Percentiles rank a stretch among this genome's conserved stretches.
These are phyloP conservation scores for Syrista parreyssii DNA, from an alignment of 2,888 invertebrate species.

Conservation along the genomic window DNA sequence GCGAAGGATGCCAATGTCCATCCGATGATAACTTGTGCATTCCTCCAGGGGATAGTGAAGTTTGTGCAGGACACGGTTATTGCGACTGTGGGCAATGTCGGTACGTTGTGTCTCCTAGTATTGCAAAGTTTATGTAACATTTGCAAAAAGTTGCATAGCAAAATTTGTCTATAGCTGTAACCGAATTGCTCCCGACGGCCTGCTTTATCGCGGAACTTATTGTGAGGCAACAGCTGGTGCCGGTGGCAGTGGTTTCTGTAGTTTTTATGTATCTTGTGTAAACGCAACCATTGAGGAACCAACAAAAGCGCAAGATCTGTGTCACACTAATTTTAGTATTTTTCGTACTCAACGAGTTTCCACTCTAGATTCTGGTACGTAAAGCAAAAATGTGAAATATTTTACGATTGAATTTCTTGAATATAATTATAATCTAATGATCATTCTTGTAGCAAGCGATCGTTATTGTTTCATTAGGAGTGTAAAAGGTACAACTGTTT, in stretches of 20 bases:
- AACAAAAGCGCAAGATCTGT: constrained; percentile 30
- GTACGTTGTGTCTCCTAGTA: constrained; percentile 22
- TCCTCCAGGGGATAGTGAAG: constrained; percentile 46
- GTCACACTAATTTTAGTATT: constrained; percentile 31
- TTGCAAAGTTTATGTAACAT: too few species aligned
- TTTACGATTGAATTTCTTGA: too few species aligned
- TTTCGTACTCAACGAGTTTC: constrained; percentile 17
- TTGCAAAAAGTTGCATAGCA: not conserved
- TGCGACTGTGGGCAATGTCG: constrained; percentile 52
- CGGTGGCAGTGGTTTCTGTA: constrained; percentile 43
- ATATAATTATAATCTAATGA: too few species aligned
- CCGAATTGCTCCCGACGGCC: constrained; percentile 36
- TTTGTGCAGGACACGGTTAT: constrained; percentile 48
- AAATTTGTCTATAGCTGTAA: constrained; percentile 38
- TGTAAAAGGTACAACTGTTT: constrained; percentile 28
- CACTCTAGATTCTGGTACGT: constrained; percentile 32
- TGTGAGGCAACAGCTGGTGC: constrained; percentile 48
- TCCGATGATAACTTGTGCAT: constrained; percentile 39
- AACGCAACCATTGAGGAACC: constrained; percentile 45
- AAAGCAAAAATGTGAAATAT: too few species aligned
- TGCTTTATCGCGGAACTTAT: constrained; percentile 46
- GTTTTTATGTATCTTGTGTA: constrained; percentile 45
- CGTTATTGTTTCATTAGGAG: constrained; percentile 43
- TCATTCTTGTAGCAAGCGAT: constrained; percentile 26
- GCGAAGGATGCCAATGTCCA: constrained; percentile 47